A percentile compares a stretch with the other conserved stretches of the same genome.
Evolutionary conservation across 53 echinoderm and acorn worm species (phyloP).

Genomic region (Arbacia lixula): DNA sequence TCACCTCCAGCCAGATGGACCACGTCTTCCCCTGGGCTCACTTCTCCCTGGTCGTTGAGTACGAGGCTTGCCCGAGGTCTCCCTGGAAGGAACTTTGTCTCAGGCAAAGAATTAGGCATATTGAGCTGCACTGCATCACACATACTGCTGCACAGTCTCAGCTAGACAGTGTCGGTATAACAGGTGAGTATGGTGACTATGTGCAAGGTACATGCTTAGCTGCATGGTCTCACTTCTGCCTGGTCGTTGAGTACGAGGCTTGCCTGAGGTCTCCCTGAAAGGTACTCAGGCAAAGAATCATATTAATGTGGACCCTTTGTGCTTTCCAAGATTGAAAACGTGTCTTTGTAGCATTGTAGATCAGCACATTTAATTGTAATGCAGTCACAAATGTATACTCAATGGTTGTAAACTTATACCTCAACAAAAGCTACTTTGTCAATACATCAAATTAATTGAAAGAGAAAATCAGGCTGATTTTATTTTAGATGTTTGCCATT

Average conservation of each 20-base stretch:
- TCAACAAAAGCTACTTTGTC: no score
- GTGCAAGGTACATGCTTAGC: not conserved
- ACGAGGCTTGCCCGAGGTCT: conserved; percentile 51
- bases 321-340: no score
- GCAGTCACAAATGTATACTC: no score
- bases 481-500: no score
- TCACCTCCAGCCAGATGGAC: conserved; percentile 51
- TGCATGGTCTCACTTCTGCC: conserved; percentile 66
- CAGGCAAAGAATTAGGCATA: conserved; percentile 78
- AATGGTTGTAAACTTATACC: no score
- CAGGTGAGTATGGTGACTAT: not conserved
- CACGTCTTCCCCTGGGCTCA: conserved; percentile 84
- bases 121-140: conserved; percentile 56
- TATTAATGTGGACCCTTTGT: no score
- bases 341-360: no score
- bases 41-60: conserved; percentile 77
- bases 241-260: conserved; percentile 59
- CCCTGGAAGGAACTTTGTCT: conserved; percentile 73
- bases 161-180: not conserved
- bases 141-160: not conserved
- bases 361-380: no score
- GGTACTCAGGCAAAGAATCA: no score
- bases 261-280: not conserved
- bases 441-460: no score
- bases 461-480: no score